Evolutionary conservation across 1,140 invertebrate species (phyloP).

Genomic region (Sycophaga agraensis): DNA sequence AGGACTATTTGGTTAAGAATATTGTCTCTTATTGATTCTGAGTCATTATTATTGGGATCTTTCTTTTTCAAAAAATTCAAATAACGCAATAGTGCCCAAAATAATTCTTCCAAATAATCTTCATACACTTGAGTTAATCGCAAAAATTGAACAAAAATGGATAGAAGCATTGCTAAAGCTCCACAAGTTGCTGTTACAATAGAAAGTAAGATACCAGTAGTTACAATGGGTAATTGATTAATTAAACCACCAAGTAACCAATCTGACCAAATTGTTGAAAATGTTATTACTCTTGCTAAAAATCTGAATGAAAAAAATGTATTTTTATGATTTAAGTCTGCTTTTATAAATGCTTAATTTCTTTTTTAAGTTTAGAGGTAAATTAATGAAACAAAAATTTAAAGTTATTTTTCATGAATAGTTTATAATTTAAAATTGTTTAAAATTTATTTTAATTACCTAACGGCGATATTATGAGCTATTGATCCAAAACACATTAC

Average conservation of each 20-base stretch:
- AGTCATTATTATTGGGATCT: slow-evolving; percentile 22
- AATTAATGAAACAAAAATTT: too few relatives aligned
- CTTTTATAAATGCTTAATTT: too few relatives aligned
- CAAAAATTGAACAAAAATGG: slow-evolving; percentile 50
- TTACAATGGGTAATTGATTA: slow-evolving; percentile 58
- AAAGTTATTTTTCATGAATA: too few relatives aligned
- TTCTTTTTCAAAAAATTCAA: slow-evolving; percentile 37
- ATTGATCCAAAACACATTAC: slow-evolving; percentile 63
- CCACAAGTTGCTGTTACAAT: slow-evolving; percentile 60
- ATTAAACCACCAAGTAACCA: slow-evolving; percentile 57
- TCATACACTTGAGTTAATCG: slow-evolving; percentile 73
- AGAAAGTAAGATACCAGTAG: slow-evolving; percentile 53
- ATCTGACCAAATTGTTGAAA: slow-evolving; percentile 58
- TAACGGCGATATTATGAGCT: slow-evolving; percentile 60
- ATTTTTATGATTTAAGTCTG: slow-evolving; percentile 15
- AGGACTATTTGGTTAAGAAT: slow-evolving; percentile 51
- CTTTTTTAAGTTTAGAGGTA: too few relatives aligned
- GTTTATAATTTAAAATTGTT: not conserved
- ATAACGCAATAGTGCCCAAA: slow-evolving; percentile 43
- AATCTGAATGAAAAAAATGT: slow-evolving; percentile 50
- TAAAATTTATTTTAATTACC: slow-evolving; percentile 44
- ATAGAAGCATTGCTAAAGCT: slow-evolving; percentile 55
- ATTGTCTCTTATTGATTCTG: slow-evolving; percentile 36
- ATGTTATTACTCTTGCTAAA: slow-evolving; percentile 56
- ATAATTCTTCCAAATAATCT: slow-evolving; percentile 70